phyloP scores from a whole-genome alignment of 2,888 invertebrate genomes.

The Coleophora deauratella region DNA sequence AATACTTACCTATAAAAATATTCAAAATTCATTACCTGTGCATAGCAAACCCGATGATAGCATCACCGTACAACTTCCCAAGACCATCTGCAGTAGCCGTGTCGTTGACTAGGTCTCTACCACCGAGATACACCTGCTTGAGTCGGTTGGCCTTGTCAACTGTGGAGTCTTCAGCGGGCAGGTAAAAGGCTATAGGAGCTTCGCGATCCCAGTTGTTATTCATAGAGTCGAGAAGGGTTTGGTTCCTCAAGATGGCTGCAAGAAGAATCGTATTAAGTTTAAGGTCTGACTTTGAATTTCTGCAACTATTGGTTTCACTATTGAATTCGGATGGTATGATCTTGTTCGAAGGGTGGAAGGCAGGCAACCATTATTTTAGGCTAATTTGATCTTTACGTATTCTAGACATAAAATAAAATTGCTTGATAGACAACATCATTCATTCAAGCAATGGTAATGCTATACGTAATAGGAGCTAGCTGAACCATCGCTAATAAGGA shows the following conservation, averaged over 20 bases:
- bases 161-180: conserved; percentile 68
- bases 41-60: conserved; percentile 72
- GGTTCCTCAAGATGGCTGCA: conserved; percentile 54
- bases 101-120: conserved; percentile 40
- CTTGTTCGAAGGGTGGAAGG: too few relatives aligned
- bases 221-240: conserved; percentile 63
- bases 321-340: too few relatives aligned
- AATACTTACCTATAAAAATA: too few relatives aligned
- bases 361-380: too few relatives aligned
- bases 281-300: background rate
- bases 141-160: conserved; percentile 69
- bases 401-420: too few relatives aligned
- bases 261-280: background rate
- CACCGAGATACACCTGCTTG: conserved; percentile 51
- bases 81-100: conserved; percentile 41
- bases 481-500: too few relatives aligned
- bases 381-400: too few relatives aligned
- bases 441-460: too few relatives aligned
- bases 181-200: conserved; percentile 79
- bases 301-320: too few relatives aligned
- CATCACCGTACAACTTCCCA: conserved; percentile 74
- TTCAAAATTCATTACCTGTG: conserved; percentile 61
- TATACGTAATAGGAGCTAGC: too few relatives aligned
- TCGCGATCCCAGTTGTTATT: conserved; percentile 75
- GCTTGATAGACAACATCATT: too few relatives aligned